A percentile compares a stretch with the other conserved stretches of the same genome.
phyloP scores from a whole-genome alignment of 2,797 vertebrate genomes.

The Myotis daubentonii region DNA sequence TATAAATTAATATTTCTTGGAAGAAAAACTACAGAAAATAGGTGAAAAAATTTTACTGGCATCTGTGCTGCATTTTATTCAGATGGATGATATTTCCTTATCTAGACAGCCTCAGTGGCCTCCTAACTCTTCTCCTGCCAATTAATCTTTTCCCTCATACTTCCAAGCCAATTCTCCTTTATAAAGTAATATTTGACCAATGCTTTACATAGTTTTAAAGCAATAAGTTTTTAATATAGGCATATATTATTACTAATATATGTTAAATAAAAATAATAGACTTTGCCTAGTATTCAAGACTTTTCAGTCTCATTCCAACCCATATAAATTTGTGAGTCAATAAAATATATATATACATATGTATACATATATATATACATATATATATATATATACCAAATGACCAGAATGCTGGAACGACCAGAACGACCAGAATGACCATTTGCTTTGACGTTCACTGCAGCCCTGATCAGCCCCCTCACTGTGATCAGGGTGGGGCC shows the following conservation, averaged over 20 bases:
- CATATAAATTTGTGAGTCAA: not conserved
- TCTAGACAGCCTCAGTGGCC: not conserved
- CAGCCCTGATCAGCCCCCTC: no score
- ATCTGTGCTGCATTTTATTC: not conserved
- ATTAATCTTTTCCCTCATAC: not conserved
- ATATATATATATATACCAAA: no score
- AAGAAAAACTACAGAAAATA: not conserved
- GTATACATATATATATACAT: not conserved
- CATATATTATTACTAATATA: not conserved
- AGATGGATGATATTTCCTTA: not conserved
- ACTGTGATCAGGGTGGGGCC: no score
- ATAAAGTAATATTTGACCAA: not conserved
- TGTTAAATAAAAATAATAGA: conserved; percentile 25
- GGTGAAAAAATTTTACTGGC: not conserved
- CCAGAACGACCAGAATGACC: no score
- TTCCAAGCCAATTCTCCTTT: not conserved
- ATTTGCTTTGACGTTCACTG: no score
- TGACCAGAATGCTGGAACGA: no score
- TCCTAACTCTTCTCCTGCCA: not conserved
- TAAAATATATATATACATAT: not conserved
- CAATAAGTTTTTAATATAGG: not conserved
- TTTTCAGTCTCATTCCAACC: not conserved
- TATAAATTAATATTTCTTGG: not conserved
- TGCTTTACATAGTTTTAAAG: not conserved
- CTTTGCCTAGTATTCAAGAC: not conserved